Conservation (phyloP, 1,140 invertebrate species). For the Triops cancriformis region DNA sequence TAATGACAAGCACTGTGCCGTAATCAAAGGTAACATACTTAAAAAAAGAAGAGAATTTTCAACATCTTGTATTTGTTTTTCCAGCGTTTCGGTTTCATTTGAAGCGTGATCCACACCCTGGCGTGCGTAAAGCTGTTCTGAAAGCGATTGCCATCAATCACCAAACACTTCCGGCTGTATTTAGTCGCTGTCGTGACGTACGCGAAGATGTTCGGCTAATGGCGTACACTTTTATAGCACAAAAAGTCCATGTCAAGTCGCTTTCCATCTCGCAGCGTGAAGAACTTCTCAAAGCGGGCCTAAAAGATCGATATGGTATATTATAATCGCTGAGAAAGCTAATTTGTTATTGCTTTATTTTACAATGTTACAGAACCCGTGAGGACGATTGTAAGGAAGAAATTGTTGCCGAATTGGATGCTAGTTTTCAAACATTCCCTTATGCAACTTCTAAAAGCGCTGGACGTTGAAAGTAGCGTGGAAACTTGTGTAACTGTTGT, state of each 20-base stretch:
- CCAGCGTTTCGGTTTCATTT: slow-evolving; percentile 66
- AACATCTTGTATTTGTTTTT: slow-evolving; percentile 30
- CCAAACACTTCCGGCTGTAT: slow-evolving; percentile 54
- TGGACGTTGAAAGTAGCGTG: slow-evolving; percentile 50
- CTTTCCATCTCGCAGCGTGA: slow-evolving; percentile 60
- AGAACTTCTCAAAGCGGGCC: slow-evolving; percentile 52
- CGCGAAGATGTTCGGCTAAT: slow-evolving; percentile 62
- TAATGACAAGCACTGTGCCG: slow-evolving; percentile 58
- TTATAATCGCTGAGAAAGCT: not conserved
- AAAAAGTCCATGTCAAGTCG: slow-evolving; percentile 53
- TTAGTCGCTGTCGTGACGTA: slow-evolving; percentile 62
- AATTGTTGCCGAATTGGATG: slow-evolving; percentile 56
- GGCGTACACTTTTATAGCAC: slow-evolving; percentile 60
- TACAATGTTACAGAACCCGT: slow-evolving; percentile 37
- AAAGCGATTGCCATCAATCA: slow-evolving; percentile 50
- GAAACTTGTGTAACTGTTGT: slow-evolving; percentile 42
- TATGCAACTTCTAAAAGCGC: slow-evolving; percentile 49
- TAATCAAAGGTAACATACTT: slow-evolving; percentile 50
- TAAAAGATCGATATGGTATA: slow-evolving; percentile 52
- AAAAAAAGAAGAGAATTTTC: not conserved
- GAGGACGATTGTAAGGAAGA: slow-evolving; percentile 39
- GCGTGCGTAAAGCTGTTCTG: slow-evolving; percentile 58
- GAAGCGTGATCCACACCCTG: slow-evolving; percentile 60
- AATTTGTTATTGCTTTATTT: slow-evolving; percentile 38
- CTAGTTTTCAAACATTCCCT: slow-evolving; percentile 50